Conservation (phyloP, 2,113 vertebrate genomes). For the Rallus limicola region DNA sequence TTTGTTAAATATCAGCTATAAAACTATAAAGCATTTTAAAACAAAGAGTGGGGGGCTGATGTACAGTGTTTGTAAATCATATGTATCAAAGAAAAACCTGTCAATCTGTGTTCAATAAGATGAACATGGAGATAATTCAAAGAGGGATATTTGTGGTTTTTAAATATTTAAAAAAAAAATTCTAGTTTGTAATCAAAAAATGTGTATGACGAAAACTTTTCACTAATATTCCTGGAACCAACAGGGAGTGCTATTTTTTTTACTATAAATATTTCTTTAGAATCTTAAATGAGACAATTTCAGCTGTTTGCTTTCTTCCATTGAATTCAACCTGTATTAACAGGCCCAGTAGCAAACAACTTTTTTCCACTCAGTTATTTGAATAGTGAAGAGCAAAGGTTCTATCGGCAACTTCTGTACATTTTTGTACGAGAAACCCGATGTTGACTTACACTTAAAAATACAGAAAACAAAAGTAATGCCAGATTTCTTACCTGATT, state of each 20-base stretch:
- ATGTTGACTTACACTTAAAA: background rate
- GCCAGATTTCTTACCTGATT: background rate
- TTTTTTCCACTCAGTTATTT: background rate
- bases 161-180: background rate
- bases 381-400: background rate
- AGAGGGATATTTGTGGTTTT: background rate
- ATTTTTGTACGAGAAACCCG: background rate
- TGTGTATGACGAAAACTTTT: background rate
- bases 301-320: background rate
- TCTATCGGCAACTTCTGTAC: background rate
- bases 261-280: background rate
- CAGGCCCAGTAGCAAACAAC: background rate
- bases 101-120: background rate
- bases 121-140: background rate
- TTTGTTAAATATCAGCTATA: background rate
- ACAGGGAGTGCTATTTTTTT: background rate
- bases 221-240: background rate
- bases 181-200: background rate
- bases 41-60: background rate
- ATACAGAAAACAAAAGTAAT: background rate
- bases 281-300: background rate
- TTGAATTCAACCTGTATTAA: background rate
- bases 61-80: background rate
- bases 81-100: background rate
- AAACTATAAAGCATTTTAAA: background rate